Evolutionary conservation across 2,888 invertebrate species (phyloP), one percentile per base, ranked within the genome.

Genomic region (Eutolmus rufibarbis): DNA sequence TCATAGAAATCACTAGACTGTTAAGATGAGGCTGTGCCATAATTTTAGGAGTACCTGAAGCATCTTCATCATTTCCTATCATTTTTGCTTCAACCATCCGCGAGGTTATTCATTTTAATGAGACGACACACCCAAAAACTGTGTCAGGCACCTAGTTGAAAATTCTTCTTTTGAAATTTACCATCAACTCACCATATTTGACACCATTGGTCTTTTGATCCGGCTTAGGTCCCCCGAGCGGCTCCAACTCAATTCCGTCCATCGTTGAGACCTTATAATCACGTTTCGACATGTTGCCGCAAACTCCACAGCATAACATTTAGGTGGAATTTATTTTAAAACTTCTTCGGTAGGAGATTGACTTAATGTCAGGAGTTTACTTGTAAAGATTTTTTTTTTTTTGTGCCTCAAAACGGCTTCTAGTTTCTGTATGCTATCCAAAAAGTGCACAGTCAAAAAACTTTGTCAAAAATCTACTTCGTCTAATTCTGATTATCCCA

Each of bases 291-390:
- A 92, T 92, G 89, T 92, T 92, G 91, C 92, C 91, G 91, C 92
- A 92, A 89, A 92, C 90, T 89, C 92, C 92, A 90, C 92, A 92
- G 91, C 92, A 92, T 91, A 92, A 92, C 92, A 92, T 92, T 91
- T 91, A 87, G 79, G 76, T 56, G n/a, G n/a, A n/a, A 28, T 86
- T 34, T 78, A 40, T 14, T 86, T 78, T 37, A 37, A 66, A 66
- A 40, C 57, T 84, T 74, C 16, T 84, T 84, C 34, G 81, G 19
- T 31, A 51, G 51, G 81, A 34, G n/a, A 40, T 5, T 40, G 9
- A 34, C 76, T 51, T 14, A 51, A 34, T 81, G 14, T 78, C 34
- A 14, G 43, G 14, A 19, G 2, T 19, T 28, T 16, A 51, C 16
- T 66, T 84, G 19, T 31, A 84, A 14, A 66, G 23, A 40, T 28